Percentiles rank a stretch among this genome's conserved stretches.
phyloP scores from a whole-genome alignment of 2,113 vertebrate genomes.

The Ophthalmotilapia sp. region DNA sequence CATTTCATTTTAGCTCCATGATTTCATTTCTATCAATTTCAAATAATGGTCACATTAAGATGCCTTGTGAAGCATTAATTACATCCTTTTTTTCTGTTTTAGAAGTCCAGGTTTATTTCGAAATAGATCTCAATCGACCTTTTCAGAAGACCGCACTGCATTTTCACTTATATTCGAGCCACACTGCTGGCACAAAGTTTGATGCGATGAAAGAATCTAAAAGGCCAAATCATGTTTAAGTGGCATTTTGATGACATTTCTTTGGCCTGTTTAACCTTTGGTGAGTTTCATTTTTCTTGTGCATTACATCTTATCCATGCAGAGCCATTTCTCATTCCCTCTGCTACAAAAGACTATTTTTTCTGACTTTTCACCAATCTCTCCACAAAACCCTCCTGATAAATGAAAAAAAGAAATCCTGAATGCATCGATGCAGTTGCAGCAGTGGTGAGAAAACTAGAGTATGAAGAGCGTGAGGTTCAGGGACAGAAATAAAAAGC shows the following conservation, averaged over 20 bases:
- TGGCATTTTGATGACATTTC: conserved; percentile 76
- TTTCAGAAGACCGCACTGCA: conserved; percentile 11
- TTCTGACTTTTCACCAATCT: background rate
- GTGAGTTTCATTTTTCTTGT: conserved; percentile 55
- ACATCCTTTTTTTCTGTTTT: background rate
- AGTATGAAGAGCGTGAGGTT: background rate
- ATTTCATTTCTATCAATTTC: background rate
- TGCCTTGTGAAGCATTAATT: background rate
- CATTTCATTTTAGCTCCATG: background rate
- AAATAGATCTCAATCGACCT: conserved; percentile 51
- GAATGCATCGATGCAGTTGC: background rate
- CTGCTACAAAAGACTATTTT: background rate
- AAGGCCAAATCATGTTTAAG: conserved; percentile 70
- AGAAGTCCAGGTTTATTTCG: conserved; percentile 13
- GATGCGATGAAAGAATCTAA: conserved; percentile 59
- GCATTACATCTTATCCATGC: conserved; percentile 53
- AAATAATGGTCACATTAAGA: background rate
- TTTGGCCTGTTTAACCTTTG: conserved; percentile 69
- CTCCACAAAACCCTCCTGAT: background rate
- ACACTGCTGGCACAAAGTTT: conserved; percentile 41
- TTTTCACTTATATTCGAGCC: conserved; percentile 39
- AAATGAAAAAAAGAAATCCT: background rate
- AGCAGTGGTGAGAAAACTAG: background rate
- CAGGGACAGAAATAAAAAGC: background rate
- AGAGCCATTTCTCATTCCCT: conserved; percentile 35